Conservation (phyloP, 2,888 invertebrate genomes). For the Acrobasis consociella region DNA sequence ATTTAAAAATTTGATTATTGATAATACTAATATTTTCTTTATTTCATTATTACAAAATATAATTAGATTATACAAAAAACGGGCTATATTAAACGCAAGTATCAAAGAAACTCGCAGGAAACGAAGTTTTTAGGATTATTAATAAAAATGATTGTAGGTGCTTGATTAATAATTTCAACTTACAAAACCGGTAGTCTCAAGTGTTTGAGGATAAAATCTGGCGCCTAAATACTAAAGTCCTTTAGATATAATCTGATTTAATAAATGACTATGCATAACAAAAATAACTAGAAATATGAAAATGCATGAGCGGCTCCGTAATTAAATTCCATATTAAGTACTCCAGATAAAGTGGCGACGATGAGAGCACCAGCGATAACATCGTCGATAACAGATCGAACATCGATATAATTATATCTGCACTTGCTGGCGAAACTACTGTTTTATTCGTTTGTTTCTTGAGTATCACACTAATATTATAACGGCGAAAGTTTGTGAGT, state of each 20-base stretch:
- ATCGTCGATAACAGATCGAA: constrained; percentile 7
- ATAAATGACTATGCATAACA: neutral
- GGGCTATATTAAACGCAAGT: too few relatives aligned
- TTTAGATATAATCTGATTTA: neutral
- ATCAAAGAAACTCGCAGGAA: too few relatives aligned
- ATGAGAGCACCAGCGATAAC: constrained; percentile 4
- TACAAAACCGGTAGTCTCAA: neutral
- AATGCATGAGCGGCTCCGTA: constrained; percentile 1
- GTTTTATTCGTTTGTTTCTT: too few relatives aligned
- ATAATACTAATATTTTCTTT: too few relatives aligned
- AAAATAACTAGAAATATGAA: neutral
- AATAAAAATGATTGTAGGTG: too few relatives aligned
- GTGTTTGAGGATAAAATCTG: neutral
- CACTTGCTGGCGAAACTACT: neutral
- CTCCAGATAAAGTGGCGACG: constrained; percentile 5
- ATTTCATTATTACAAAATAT: too few relatives aligned
- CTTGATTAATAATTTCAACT: too few relatives aligned
- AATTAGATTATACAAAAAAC: too few relatives aligned
- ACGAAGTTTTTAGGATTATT: too few relatives aligned
- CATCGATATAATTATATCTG: neutral
- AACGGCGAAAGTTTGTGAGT: too few relatives aligned
- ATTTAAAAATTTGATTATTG: too few relatives aligned
- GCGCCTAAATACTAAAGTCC: constrained; percentile 1
- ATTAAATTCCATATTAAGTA: constrained; percentile 11
- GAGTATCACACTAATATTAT: too few relatives aligned